These are phyloP conservation scores for Xiphias gladius DNA, from an alignment of 2,113 vertebrate genomes.

Conservation along the genomic window DNA sequence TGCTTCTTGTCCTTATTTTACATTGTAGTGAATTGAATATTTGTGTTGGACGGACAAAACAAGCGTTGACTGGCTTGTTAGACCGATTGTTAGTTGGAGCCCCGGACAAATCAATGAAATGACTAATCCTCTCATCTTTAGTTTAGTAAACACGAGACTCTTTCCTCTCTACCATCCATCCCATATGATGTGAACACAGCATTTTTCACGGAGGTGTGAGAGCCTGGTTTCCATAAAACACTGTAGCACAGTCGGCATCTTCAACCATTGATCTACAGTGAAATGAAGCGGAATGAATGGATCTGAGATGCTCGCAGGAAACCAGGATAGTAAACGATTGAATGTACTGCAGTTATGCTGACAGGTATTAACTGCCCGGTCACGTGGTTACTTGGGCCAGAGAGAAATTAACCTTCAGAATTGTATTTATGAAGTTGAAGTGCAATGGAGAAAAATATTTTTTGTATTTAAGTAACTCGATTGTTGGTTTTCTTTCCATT, in stretches of 20 bases:
- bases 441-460: conserved; percentile 63
- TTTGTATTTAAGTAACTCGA: conserved; percentile 71
- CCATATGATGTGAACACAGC: conserved; percentile 15
- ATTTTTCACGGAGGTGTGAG: neutral
- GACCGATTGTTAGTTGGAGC: neutral
- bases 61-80: too few relatives aligned
- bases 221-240: neutral
- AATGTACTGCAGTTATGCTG: conserved; percentile 9
- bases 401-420: conserved; percentile 24
- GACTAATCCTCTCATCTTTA: neutral
- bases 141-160: neutral
- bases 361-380: neutral
- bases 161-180: neutral
- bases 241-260: neutral
- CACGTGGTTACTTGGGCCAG: conserved; percentile 5
- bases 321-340: neutral
- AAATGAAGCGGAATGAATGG: neutral
- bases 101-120: neutral
- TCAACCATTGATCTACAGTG: neutral
- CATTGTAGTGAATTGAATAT: too few relatives aligned
- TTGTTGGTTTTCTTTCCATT: conserved; percentile 29
- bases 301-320: neutral
- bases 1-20: too few relatives aligned
- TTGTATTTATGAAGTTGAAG: conserved; percentile 75
- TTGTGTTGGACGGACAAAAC: too few relatives aligned